Base-by-base conservation (phyloP, 2,797 vertebrate species). In the Podargus strigoides region DNA sequence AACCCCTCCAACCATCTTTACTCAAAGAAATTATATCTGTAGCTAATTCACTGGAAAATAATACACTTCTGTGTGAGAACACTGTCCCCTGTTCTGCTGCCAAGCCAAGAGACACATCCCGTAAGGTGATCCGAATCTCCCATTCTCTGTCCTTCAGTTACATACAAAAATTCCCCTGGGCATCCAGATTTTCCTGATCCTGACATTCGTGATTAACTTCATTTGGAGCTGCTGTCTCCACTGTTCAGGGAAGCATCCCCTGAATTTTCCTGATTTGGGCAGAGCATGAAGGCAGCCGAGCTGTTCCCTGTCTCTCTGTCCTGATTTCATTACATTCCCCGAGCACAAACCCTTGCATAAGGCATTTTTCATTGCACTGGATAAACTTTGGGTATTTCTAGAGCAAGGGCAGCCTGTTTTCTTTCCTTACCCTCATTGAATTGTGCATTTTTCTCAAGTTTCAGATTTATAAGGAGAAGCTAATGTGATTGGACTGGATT, bases 1-100 rank as follows among this genome's bases (percentile, higher is more conserved):
- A 93, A 69, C 12, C 47, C 44, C 52, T 62, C 68, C 81, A 85
- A 87, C 53, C 74, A 70, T 47, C 63, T 93, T 95, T 91, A 91
- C 77, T 97, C 49, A n/a, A 90, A 91, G 46, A 85, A 87, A 95
- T 91, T 60, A 76, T 85, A 94, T 56, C 85, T 85, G 63, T 50
- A 36, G 70, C 85, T 77, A 86, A 94, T 82, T 74, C 87, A 87
- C 49, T 68, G 52, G 52, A 87, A 93, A 91, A 90, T 16, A 79
- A 80, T 26, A 44, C 6, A 42, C 63, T 90, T 72, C 22, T 34
- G 21, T 30, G 19, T 34, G 50, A 85, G 74, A 92, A 78, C 34
- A 42, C 14, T 27, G 41, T 24, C 76, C 69, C 26, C 52, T 34
- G 36, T n/a, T 58, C 47, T 26, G 3, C 32, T 30, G 62, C 87